phyloP scores from a whole-genome alignment of 2,113 vertebrate genomes.

The Cyprinus carpio region DNA sequence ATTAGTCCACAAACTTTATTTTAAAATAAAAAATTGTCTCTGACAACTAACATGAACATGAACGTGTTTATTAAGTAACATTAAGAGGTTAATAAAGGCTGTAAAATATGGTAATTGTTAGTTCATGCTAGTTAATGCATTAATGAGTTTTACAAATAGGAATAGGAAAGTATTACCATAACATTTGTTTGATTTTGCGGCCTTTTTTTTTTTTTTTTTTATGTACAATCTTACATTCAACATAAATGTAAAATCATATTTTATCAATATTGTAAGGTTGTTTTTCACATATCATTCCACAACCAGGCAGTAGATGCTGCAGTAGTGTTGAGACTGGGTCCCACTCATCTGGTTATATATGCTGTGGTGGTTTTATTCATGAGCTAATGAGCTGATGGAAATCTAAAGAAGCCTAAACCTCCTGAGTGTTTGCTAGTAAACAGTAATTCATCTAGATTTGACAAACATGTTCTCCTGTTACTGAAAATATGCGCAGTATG shows the following conservation, averaged over 20 bases:
- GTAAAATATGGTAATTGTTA: too few relatives aligned
- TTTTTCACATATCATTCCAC: neutral
- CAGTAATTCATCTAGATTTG: neutral
- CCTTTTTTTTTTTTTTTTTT: neutral
- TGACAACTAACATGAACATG: neutral
- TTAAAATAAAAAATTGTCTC: too few relatives aligned
- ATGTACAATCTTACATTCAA: neutral
- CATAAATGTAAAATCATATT: neutral
- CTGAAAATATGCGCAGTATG: constrained; percentile 2
- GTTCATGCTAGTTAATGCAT: too few relatives aligned
- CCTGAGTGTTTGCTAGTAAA: neutral
- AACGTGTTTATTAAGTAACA: neutral
- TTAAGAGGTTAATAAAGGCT: neutral
- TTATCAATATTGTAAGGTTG: neutral
- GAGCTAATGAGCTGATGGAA: neutral
- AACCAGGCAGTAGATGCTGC: neutral
- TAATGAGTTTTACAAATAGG: too few relatives aligned
- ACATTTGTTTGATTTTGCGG: too few relatives aligned
- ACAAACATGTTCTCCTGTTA: neutral
- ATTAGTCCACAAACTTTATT: too few relatives aligned
- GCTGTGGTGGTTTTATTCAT: constrained; percentile 7
- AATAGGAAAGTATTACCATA: too few relatives aligned
- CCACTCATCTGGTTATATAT: neutral
- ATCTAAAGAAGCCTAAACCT: neutral
- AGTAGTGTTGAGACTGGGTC: neutral